Evolutionary conservation across 1,140 invertebrate genomes (phyloP), one percentile per base, ranked within the genome.

Genomic region (Aphaenogaster floridana): DNA sequence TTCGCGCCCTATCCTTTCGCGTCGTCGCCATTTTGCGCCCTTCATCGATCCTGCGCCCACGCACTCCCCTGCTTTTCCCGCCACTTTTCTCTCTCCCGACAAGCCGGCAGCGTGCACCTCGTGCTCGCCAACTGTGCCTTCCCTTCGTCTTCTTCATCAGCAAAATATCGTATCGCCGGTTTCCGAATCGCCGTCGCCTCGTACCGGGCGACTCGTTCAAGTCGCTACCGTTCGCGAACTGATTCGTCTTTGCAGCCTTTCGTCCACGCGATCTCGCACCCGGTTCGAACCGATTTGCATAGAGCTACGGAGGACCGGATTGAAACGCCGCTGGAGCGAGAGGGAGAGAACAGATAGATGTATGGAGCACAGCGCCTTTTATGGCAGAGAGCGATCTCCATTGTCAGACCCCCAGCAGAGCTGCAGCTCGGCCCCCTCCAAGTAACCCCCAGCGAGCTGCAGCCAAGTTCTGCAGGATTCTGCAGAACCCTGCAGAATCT

Each of bases 401-500:
- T 95, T 95, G 94, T 95, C 81, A 86, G 92, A 93, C 94, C 95
- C 95, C 95, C 95, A 94, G 93, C 94, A 68, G 92, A 94, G 93
- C 90, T 91, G 87, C 78, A 92, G 87, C 90, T 90, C 91, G 61
- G 90, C 80, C 92, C 91, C 93, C 88, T 89, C 91, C 86, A 86
- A 45, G 76, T 80, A 50, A 0, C 72, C 81, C 87, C 63, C 50
- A 77, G 50, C 63, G 61, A 85, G 83, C 71, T 90, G 77, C 87
- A 85, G 48, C 39, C 59, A 15, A 68, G 50, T 57, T 66, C 90
- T 93, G 89, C 93, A 92, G 84, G 81, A 90, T 88, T 68, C 80
- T 86, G 72, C 89, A 89, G 87, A 86, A 77, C 66, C 66, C 69
- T 86, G 48, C 86, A 42, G 57, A 87, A 87, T 68, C 85, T 80